Evolutionary conservation across 2,888 invertebrate genomes (phyloP), one percentile per base, ranked within the genome.

Genomic region (Philaethria dido): DNA sequence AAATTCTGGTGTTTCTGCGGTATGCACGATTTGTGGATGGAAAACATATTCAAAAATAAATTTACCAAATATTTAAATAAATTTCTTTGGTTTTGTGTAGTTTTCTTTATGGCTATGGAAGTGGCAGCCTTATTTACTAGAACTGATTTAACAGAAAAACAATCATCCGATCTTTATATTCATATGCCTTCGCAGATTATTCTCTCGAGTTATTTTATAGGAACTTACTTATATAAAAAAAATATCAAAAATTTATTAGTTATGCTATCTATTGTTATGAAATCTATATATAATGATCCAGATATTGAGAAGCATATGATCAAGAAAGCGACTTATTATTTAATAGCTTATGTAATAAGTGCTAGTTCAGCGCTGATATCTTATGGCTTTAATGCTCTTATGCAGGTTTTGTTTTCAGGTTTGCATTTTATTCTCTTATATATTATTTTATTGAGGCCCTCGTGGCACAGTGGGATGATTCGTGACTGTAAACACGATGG

Each of bases 291-390:
- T 68, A 86, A 84, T 54, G 83, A 88, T 62, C 60, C 65, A 0
- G 69, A 73, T 3, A 75, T 85, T 8, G 87, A 89, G 47, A 69
- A 63, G 52, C 67, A 75, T 9, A 84, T 87, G 83, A 78, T 88
- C 5, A 75, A 64, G 36, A 81, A 74, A 50, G 71, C 77, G 0
- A 71, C 72, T 44, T 39, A 73, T 2, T 83, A 78, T 42, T 68
- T 78, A 0, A 45, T 66, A 0, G 75, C 78, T 0, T 76, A 80
- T 42, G 4, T 77, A 0, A 47, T 64, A 0, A 64, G 73, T 16
- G 66, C 69, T 20, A 45, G 59, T 39, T 16, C 61, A 0, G 63
- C 77, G 0, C 42, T 79, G 3, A 11, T 73, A 11, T 74, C 72
- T 16, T 81, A 78, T 39, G 79, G 75, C 1, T 63, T 75, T 25